Evolutionary conservation across 1,140 invertebrate species (phyloP), one percentile per base, ranked within the genome.

Genomic region (Aphelenchoides avenae): DNA sequence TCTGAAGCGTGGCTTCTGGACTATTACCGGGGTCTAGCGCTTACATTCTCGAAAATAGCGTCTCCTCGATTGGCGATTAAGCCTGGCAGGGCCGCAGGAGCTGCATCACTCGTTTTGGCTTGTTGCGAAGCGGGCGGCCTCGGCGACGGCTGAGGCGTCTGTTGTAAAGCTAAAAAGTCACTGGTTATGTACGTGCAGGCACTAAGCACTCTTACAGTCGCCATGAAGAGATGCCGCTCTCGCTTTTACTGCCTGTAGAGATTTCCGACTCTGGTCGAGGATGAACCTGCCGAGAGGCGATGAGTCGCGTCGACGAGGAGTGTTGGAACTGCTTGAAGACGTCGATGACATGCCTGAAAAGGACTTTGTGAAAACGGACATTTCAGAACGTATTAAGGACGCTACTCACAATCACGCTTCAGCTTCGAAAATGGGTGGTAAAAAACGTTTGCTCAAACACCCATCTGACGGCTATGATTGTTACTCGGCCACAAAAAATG

Each of bases 1-100:
- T 88, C 15, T 89, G 87, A 77, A 89, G 24, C n/a, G 22, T 29
- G 15, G 18, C n/a, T 22, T 29, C 41, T 20, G 7, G 7, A 15
- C 18, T 6, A 15, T 43, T 18, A 43, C 7, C 7, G 18, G 7
- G 7, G 30, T 24, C n/a, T n/a, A 46, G n/a, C 3, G n/a, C 40
- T n/a, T 49, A 39, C 37, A 31, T 50, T 22, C 5, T 49, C 33
- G 33, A 44, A 36, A 52, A 52, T 27, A 31, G 13, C 11, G 20
- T 31, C n/a, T 27, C 29, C 3, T 46, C 27, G 24, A n/a, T n/a
- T n/a, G n/a, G n/a, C n/a, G n/a, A n/a, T n/a, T n/a, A n/a, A n/a
- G n/a, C n/a, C n/a, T n/a, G n/a, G n/a, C n/a, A n/a, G n/a, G n/a
- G n/a, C n/a, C n/a, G n/a, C n/a, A n/a, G n/a, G n/a, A n/a, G n/a